Evolutionary conservation across 2,113 vertebrate genomes (phyloP).

Genomic region (Nicator chloris): DNA sequence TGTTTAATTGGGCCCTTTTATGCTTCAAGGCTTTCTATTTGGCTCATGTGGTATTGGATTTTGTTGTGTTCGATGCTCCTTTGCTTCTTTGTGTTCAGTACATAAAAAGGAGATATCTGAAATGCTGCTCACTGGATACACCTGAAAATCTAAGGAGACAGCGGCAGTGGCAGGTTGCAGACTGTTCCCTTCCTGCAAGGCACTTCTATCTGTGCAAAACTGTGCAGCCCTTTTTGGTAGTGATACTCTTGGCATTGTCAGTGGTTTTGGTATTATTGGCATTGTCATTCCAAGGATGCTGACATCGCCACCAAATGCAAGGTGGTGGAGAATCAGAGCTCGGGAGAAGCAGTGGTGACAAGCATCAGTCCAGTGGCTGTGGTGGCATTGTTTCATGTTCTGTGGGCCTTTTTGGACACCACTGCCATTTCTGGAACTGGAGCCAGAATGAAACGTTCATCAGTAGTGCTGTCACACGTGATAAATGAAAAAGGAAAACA

Average conservation of each 20-base stretch:
- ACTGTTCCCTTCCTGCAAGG: neutral
- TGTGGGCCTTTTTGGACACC: neutral
- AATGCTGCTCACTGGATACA: neutral
- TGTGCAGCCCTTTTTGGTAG: neutral
- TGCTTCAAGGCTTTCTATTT: neutral
- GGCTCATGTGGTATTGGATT: neutral
- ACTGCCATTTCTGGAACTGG: neutral
- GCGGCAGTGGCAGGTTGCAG: neutral
- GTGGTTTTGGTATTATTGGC: neutral
- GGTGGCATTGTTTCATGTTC: neutral
- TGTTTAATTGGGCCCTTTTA: constrained; percentile 35
- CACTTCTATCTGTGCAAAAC: neutral
- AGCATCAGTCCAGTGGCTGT: neutral
- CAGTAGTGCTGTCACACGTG: neutral
- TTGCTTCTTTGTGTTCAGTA: neutral
- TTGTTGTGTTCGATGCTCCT: neutral
- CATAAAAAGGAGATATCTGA: neutral
- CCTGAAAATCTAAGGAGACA: neutral
- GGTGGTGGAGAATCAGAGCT: neutral
- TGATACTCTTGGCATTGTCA: neutral
- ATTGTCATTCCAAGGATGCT: neutral
- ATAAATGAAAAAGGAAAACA: neutral
- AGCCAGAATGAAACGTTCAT: fast-evolving
- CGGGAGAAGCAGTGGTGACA: neutral
- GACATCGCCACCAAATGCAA: neutral